Percentiles rank a stretch among this genome's conserved stretches.
phyloP scores from a whole-genome alignment of 2,888 invertebrate genomes.

The Octonoba sinensis region DNA sequence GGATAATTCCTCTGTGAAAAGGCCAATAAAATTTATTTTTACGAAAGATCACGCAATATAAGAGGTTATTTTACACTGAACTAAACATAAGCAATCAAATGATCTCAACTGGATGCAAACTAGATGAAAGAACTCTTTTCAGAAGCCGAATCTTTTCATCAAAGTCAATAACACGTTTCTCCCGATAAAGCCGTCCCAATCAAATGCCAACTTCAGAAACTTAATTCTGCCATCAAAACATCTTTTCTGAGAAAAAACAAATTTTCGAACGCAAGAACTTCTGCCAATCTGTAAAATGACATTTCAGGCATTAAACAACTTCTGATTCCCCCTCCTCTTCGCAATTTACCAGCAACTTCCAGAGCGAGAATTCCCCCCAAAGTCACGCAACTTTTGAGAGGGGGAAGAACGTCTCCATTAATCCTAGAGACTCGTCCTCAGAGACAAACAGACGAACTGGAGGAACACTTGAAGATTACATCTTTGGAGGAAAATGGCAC shows the following conservation, averaged over 20 bases:
- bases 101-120: no score
- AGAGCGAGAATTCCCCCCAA: slow-evolving; percentile 26
- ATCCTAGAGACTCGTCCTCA: slow-evolving; percentile 8
- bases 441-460: slow-evolving; percentile 2
- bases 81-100: no score
- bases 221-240: slow-evolving; percentile 1
- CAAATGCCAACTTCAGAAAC: neutral
- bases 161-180: no score
- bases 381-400: slow-evolving; percentile 36
- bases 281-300: slow-evolving; percentile 28
- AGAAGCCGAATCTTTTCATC: no score
- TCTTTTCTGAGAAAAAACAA: neutral
- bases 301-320: slow-evolving; percentile 1
- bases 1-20: no score
- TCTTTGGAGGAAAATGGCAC: neutral
- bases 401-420: slow-evolving; percentile 21
- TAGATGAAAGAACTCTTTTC: no score
- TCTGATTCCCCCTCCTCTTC: slow-evolving; percentile 10
- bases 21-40: no score
- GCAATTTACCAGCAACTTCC: slow-evolving; percentile 5
- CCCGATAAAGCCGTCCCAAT: neutral
- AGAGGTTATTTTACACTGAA: no score
- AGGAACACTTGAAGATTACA: neutral
- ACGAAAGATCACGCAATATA: no score
- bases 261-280: neutral